phyloP scores from a whole-genome alignment of 2,797 vertebrate genomes.

The Pyrocephalus nanus region DNA sequence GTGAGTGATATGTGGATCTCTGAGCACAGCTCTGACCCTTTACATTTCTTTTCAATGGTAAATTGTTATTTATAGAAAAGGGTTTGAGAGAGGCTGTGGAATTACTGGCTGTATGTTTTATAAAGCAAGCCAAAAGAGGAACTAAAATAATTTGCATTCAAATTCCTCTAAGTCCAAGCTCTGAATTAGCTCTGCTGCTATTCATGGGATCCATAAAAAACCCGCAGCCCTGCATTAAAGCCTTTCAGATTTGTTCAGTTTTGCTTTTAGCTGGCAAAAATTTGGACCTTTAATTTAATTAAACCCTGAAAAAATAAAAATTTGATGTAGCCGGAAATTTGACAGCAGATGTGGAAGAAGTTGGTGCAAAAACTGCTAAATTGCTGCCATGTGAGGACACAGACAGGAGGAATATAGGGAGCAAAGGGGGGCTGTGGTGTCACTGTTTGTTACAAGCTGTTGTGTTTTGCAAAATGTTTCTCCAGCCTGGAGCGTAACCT shows the following conservation, averaged over 20 bases:
- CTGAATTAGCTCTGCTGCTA: not conserved
- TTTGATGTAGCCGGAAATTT: not conserved
- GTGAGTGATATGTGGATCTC: not conserved
- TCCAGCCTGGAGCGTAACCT: not conserved
- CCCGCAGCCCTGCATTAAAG: not conserved
- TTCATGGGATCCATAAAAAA: not conserved
- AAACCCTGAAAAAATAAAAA: not conserved
- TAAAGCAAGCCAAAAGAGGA: not conserved
- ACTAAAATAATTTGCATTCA: constrained; percentile 7
- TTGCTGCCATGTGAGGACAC: not conserved
- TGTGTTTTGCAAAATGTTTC: not conserved
- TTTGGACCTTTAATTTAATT: not conserved
- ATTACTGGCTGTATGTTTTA: not conserved
- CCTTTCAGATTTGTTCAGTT: not conserved
- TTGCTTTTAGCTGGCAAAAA: not conserved
- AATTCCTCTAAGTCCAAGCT: not conserved
- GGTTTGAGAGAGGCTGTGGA: not conserved
- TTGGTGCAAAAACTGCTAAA: not conserved
- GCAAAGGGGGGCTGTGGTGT: fast-evolving
- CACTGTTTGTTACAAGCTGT: not conserved
- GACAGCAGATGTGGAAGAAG: not conserved
- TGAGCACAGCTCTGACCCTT: not conserved
- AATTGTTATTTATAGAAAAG: constrained; percentile 16
- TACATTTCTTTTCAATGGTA: constrained; percentile 19
- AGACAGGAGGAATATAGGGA: not conserved